Percentiles rank a stretch among this genome's conserved stretches.
Evolutionary conservation across 2,888 invertebrate genomes (phyloP).

Genomic region (Agrochola litura): DNA sequence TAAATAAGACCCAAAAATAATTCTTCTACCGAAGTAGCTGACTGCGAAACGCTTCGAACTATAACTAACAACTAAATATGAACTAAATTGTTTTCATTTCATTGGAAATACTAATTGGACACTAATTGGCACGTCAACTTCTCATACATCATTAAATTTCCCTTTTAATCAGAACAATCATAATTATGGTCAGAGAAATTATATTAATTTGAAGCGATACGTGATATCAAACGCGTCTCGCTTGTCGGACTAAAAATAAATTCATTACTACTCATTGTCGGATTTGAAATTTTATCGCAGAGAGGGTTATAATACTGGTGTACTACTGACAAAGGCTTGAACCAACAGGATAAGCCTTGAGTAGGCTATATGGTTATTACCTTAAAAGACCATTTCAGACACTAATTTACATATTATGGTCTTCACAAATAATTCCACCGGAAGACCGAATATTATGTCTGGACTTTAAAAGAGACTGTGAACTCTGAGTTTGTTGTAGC

Average conservation of each 20-base stretch:
- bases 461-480: no score
- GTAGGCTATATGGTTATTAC: no score
- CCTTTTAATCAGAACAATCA: conserved; percentile 4
- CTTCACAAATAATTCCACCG: no score
- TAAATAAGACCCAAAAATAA: neutral
- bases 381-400: no score
- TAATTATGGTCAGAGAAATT: neutral
- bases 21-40: neutral
- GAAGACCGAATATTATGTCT: no score
- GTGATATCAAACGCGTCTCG: neutral
- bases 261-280: neutral
- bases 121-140: conserved; percentile 21
- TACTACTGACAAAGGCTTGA: no score
- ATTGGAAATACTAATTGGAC: conserved; percentile 16
- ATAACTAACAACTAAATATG: neutral
- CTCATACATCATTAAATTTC: neutral
- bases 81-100: conserved; percentile 19
- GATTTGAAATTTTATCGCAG: neutral
- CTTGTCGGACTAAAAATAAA: neutral
- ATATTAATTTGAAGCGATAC: conserved; percentile 1
- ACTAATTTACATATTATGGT: no score
- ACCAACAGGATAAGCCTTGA: no score
- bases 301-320: no score
- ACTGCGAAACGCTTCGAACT: neutral
- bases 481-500: no score